Conservation (phyloP, 1,140 invertebrate species). For the Drosophila novamexicana region DNA sequence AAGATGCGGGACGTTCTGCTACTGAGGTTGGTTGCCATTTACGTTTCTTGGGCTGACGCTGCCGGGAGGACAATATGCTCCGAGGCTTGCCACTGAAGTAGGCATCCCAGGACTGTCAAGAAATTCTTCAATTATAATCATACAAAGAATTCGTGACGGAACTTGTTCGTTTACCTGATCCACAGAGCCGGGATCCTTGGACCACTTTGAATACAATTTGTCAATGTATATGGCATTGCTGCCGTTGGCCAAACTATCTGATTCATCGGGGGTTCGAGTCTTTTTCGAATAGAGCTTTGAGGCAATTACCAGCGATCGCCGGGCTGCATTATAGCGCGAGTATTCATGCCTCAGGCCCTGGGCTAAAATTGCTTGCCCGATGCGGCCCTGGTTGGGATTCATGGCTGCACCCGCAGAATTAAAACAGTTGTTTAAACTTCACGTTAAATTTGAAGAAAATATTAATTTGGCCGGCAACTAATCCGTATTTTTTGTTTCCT, state of each 20-base stretch:
- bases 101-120: constrained; percentile 52
- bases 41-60: not conserved
- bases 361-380: not conserved
- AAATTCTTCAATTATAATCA: not conserved
- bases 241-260: constrained; percentile 33
- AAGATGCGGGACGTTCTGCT: not conserved
- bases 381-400: not conserved
- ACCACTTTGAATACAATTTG: constrained; percentile 34
- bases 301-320: not conserved
- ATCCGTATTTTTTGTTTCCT: too few relatives aligned
- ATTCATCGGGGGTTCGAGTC: not conserved
- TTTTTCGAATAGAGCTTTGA: not conserved
- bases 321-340: not conserved
- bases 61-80: not conserved
- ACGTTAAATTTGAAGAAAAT: too few relatives aligned
- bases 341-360: not conserved
- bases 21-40: not conserved
- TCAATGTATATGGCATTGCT: constrained; percentile 43
- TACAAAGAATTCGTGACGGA: too few relatives aligned
- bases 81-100: constrained; percentile 48
- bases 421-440: too few relatives aligned
- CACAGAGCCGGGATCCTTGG: constrained; percentile 35
- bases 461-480: too few relatives aligned
- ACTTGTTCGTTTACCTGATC: constrained; percentile 27
- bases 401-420: not conserved